phyloP scores from a whole-genome alignment of 2,888 invertebrate species.

The Corythucha ciliata region DNA sequence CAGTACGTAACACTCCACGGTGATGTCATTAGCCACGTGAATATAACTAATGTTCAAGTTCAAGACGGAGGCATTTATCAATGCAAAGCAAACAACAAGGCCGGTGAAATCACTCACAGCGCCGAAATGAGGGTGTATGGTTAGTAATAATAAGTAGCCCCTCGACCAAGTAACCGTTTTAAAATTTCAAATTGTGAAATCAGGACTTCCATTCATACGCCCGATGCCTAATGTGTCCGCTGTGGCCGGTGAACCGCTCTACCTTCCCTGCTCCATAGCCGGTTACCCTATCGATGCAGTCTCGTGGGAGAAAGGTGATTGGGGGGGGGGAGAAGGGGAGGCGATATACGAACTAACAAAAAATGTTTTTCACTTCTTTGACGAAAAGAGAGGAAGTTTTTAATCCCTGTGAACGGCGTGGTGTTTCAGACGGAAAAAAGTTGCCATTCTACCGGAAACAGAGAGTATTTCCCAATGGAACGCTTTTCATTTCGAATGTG shows the following conservation, averaged over 20 bases:
- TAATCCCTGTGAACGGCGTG: background rate
- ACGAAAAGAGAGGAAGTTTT: background rate
- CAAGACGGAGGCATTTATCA: conserved; percentile 43
- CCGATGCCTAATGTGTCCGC: conserved; percentile 41
- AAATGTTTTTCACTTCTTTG: background rate
- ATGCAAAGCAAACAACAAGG: conserved; percentile 41
- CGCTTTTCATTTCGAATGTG: conserved; percentile 44
- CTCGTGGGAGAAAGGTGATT: conserved; percentile 47
- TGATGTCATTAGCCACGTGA: conserved; percentile 43
- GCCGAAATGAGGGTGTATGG: conserved; percentile 43
- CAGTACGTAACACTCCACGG: conserved; percentile 42
- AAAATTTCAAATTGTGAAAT: conserved; percentile 3
- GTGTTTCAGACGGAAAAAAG: conserved; percentile 29
- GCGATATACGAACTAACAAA: too few relatives aligned
- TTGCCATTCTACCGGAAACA: conserved; percentile 46
- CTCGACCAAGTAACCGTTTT: background rate
- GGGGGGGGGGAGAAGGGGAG: too few relatives aligned
- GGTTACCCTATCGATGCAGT: conserved; percentile 41
- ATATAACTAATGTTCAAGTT: conserved; percentile 41
- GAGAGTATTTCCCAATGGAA: conserved; percentile 43
- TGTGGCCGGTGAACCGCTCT: conserved; percentile 40
- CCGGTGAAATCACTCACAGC: conserved; percentile 41
- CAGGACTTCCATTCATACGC: conserved; percentile 39
- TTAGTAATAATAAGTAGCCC: conserved; percentile 12
- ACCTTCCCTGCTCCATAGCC: conserved; percentile 40